Base-by-base conservation (phyloP, 37 sponge, comb jelly and placozoan species). In the Petrosia ficiformis region DNA sequence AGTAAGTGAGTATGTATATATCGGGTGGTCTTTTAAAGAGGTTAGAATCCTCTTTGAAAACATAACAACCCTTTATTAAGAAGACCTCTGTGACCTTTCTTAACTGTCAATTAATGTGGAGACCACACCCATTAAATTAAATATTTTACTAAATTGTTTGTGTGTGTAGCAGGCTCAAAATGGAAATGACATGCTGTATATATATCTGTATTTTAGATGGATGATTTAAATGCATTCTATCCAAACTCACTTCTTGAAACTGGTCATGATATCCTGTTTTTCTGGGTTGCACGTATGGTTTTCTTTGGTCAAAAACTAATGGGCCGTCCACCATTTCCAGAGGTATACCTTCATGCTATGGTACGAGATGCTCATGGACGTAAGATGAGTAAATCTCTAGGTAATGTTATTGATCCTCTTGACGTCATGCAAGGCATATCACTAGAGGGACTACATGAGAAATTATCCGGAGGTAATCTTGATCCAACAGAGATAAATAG, bases 261-360 rank as follows among this genome's bases (percentile, higher is more conserved):
- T 25, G 99, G 99, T 8, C 95, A 98, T 44, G 99, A 98, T 82
- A 98, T 98, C 64, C 87, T 98, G 71, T 98, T 98, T 86, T 98
- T 98, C 82, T 98, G 99, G 99, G 99, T 98, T 52, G 99, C 99
- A 24, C 61, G 96, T 31, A 96, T 96, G 96, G 93, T 96, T 41
- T 88, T 94, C 79, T 91, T 94, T 76, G 92, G 90, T 0, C 90
- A 85, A 77, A 92, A 92, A 80, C 86, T 98, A 8, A 87, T 89
- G 75, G 99, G 93, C 26, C 43, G 89, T 59, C 67, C 95, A 0
- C 99, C 99, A 48, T 95, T 98, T 69, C 44, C 79, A 3, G 95
- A 97, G 77, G 89, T 98, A 35, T 98, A 92, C 70, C 82, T 98
- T 43, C 95, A 98, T 79, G 90, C 99, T 30, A 95, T 98, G 84